Evolutionary conservation across 2,888 invertebrate genomes (phyloP).

Genomic region (Alloplasta piceator): DNA sequence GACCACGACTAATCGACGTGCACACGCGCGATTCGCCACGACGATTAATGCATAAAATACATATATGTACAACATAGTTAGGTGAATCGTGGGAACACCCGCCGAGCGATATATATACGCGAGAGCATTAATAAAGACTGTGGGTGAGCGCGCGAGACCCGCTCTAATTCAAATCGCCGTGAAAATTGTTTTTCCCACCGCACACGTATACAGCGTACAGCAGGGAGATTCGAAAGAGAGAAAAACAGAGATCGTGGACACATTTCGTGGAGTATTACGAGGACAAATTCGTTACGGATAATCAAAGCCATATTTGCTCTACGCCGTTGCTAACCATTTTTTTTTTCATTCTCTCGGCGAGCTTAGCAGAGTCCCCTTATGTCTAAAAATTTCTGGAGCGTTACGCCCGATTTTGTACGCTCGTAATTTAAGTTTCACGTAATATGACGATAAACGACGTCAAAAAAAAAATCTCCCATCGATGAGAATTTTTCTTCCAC

Average conservation of each 20-base stretch:
- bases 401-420: constrained; percentile 52
- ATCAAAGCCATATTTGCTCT: constrained; percentile 72
- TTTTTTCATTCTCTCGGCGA: constrained; percentile 10
- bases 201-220: constrained; percentile 8
- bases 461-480: constrained; percentile 25
- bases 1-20: constrained; percentile 75
- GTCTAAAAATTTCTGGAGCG: constrained; percentile 39
- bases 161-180: constrained; percentile 82
- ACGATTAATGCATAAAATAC: constrained; percentile 67
- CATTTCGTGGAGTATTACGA: constrained; percentile 41
- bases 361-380: constrained; percentile 33
- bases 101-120: constrained; percentile 28
- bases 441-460: constrained; percentile 8
- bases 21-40: constrained; percentile 80
- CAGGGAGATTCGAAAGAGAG: neutral
- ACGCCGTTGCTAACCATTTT: constrained; percentile 51
- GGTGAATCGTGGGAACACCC: constrained; percentile 80
- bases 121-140: constrained; percentile 43
- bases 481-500: constrained; percentile 42
- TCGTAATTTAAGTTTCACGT: constrained; percentile 23
- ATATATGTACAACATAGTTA: constrained; percentile 6
- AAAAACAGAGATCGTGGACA: constrained; percentile 17
- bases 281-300: constrained; percentile 76
- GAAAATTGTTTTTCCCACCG: constrained; percentile 79
- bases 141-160: constrained; percentile 62